Conservation (phyloP, 2,113 vertebrate species). For the Leptocoma aspasia region DNA sequence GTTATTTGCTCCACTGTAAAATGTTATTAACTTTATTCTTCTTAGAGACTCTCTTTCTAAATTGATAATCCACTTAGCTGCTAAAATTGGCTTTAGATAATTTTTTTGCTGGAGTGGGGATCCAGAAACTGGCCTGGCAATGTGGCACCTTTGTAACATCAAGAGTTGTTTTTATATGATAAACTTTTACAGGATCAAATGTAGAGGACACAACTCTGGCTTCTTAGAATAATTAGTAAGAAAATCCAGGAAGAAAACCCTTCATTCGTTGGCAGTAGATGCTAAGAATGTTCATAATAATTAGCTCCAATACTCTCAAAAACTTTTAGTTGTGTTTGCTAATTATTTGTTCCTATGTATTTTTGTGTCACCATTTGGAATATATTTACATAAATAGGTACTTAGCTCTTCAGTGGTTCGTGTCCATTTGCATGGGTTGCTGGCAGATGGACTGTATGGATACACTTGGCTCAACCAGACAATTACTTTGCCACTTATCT, state of each 20-base stretch:
- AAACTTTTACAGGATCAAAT: background rate
- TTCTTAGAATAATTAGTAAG: background rate
- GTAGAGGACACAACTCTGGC: background rate
- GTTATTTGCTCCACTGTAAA: background rate
- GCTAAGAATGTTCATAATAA: background rate
- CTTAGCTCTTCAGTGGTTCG: background rate
- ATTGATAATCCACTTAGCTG: background rate
- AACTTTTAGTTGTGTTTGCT: background rate
- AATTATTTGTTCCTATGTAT: background rate
- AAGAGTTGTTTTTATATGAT: background rate
- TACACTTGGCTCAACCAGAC: constrained; percentile 47
- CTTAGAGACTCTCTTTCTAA: background rate
- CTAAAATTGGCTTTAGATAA: background rate
- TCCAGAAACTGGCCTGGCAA: background rate
- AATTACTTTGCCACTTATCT: constrained; percentile 61
- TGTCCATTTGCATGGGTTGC: background rate
- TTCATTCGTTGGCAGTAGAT: background rate
- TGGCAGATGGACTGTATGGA: background rate
- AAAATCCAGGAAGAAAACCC: background rate
- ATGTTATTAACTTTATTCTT: background rate
- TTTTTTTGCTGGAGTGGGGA: background rate
- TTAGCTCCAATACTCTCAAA: background rate
- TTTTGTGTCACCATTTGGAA: background rate
- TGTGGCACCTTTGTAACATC: background rate
- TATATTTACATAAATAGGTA: constrained; percentile 15